Percentiles rank a stretch among this genome's conserved stretches.
Conservation (phyloP, 2,797 vertebrate genomes). For the Galaxias olidus region DNA sequence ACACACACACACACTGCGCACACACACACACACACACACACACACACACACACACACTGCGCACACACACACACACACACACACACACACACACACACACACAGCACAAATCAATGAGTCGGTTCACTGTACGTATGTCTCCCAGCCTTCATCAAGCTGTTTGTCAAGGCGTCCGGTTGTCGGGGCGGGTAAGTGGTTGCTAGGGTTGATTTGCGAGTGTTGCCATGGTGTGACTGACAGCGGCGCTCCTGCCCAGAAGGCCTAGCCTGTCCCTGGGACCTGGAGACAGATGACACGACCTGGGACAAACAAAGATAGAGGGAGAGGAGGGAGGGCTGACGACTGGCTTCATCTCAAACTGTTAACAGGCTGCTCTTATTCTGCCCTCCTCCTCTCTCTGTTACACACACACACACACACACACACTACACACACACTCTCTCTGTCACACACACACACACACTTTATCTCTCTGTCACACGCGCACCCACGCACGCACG, state of each 20-base stretch:
- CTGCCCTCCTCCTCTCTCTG: neutral
- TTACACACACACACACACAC: neutral
- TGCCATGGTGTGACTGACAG: constrained; percentile 19
- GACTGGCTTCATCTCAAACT: constrained; percentile 23
- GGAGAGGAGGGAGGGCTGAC: too few relatives aligned
- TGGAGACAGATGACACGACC: too few relatives aligned
- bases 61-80: too few relatives aligned
- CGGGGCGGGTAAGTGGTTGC: constrained; percentile 24
- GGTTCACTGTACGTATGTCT: constrained; percentile 8
- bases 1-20: constrained; percentile 4
- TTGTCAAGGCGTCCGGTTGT: constrained; percentile 27
- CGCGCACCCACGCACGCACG: neutral
- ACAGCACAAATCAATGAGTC: constrained; percentile 12
- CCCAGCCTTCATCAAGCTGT: constrained; percentile 32
- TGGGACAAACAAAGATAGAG: neutral
- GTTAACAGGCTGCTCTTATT: neutral
- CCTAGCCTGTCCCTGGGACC: too few relatives aligned
- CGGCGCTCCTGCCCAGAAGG: too few relatives aligned
- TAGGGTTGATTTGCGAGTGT: constrained; percentile 23
- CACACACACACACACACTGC: neutral
- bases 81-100: neutral
- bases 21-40: neutral
- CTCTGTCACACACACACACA: neutral
- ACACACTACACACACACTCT: neutral
- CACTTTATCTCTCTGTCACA: too few relatives aligned